These are phyloP conservation scores for Callosobruchus maculatus DNA, from an alignment of 2,888 invertebrate genomes.

Conservation along the genomic window DNA sequence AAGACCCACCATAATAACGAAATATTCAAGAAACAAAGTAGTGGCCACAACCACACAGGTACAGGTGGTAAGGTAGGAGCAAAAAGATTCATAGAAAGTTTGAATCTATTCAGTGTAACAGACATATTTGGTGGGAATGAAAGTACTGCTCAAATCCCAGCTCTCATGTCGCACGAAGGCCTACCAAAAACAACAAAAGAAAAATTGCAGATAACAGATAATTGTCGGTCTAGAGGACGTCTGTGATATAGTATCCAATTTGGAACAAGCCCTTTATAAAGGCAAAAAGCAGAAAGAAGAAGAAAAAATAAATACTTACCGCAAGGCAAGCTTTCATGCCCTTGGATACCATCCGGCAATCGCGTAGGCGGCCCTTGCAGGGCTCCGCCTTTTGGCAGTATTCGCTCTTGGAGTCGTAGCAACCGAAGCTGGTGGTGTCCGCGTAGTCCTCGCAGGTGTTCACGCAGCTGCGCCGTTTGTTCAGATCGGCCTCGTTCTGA, in stretches of 20 bases:
- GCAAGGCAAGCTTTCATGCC: conserved; percentile 47
- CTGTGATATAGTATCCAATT: conserved; percentile 1
- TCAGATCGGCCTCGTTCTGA: conserved; percentile 80
- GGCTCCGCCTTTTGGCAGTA: conserved; percentile 26
- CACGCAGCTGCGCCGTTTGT: conserved; percentile 64
- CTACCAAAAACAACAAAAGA: background rate
- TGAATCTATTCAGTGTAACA: conserved; percentile 1
- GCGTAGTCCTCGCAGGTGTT: conserved; percentile 42
- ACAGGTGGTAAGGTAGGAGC: conserved; percentile 70
- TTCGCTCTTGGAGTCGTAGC: conserved; percentile 26
- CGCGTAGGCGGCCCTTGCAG: conserved; percentile 25
- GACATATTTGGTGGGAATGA: conserved; percentile 1
- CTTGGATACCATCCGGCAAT: conserved; percentile 30
- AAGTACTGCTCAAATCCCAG: conserved; percentile 1
- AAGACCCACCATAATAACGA: conserved; percentile 76
- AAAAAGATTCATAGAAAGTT: conserved; percentile 53
- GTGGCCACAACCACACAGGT: conserved; percentile 84
- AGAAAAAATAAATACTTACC: conserved; percentile 20
- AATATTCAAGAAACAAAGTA: conserved; percentile 70
- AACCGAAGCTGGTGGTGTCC: conserved; percentile 19
- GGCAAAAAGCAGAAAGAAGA: background rate
- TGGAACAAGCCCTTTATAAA: conserved; percentile 1
- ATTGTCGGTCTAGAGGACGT: conserved; percentile 5
- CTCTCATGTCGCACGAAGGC: conserved; percentile 3
- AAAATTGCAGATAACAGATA: conserved; percentile 2